phyloP scores from a whole-genome alignment of 2,113 vertebrate species.

The Setophaga petechia region DNA sequence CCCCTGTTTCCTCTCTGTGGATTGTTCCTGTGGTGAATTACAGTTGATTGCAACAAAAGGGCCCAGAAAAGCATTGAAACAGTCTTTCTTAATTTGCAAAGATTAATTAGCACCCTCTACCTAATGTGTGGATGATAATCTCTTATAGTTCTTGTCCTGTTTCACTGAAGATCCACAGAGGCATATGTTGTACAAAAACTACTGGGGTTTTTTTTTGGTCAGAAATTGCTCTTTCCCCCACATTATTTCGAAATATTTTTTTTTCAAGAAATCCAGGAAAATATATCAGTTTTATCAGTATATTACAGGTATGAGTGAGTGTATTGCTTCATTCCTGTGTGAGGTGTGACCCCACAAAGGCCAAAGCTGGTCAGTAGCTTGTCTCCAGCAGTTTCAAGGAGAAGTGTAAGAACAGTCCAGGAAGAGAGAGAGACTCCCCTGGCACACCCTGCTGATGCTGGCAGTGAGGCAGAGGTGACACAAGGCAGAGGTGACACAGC shows the following conservation, averaged over 20 bases:
- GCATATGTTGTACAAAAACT: fast-evolving
- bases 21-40: neutral
- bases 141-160: neutral
- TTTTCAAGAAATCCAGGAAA: neutral
- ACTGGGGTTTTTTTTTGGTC: fast-evolving
- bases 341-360: neutral
- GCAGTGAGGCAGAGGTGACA: neutral
- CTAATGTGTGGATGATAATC: neutral
- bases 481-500: fast-evolving
- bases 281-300: neutral
- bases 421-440: neutral
- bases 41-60: neutral
- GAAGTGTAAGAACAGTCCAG: neutral
- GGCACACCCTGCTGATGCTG: neutral
- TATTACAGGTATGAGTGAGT: neutral
- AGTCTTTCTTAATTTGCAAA: neutral
- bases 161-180: neutral
- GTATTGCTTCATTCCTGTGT: neutral
- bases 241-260: neutral
- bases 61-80: neutral
- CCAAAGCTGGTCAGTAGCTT: neutral
- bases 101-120: neutral
- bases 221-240: neutral
- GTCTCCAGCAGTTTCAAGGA: neutral
- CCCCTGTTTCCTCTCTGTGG: neutral